Conservation (phyloP, 2,113 vertebrate species). For the Crotalus tigris region DNA sequence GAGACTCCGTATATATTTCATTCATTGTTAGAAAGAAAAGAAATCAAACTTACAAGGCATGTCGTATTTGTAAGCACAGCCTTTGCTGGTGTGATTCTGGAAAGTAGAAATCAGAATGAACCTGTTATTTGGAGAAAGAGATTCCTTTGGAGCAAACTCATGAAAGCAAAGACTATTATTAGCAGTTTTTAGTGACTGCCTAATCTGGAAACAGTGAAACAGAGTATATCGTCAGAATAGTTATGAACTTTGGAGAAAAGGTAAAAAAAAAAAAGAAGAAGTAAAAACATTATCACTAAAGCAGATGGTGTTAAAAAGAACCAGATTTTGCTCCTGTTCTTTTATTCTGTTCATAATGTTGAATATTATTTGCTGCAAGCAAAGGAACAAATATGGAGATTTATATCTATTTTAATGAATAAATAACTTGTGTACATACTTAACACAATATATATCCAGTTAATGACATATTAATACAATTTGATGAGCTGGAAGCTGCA, state of each 20-base stretch:
- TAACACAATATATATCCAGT: neutral
- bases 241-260: neutral
- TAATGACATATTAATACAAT: neutral
- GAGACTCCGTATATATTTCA: constrained; percentile 26
- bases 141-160: constrained; percentile 8
- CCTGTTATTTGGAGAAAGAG: constrained; percentile 45
- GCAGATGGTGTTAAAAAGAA: neutral
- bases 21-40: constrained; percentile 13
- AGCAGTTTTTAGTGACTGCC: neutral
- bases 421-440: neutral
- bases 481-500: neutral
- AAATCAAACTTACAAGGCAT: constrained; percentile 14
- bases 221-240: neutral
- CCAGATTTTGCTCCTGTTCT: neutral
- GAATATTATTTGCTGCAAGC: neutral
- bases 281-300: neutral
- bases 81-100: constrained; percentile 35
- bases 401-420: neutral
- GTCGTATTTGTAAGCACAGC: constrained; percentile 24
- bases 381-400: neutral
- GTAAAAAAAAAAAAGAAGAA: neutral
- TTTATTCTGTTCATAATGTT: neutral
- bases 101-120: constrained; percentile 23
- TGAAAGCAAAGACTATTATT: neutral
- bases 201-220: neutral